Conservation (phyloP, 2,888 invertebrate species). For the Eupithecia subumbrata region DNA sequence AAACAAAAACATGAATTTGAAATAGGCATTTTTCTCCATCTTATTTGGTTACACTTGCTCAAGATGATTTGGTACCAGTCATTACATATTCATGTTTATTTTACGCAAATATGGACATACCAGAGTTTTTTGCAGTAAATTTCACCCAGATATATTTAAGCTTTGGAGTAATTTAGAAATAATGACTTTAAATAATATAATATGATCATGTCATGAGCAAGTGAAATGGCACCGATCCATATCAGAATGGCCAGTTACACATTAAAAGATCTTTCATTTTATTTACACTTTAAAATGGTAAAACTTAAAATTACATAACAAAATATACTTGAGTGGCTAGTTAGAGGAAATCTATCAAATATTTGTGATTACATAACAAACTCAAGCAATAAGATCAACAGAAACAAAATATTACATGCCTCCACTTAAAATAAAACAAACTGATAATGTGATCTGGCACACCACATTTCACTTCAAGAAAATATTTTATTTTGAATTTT, state of each 20-base stretch:
- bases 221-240: conserved; percentile 54
- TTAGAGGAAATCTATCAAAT: conserved; percentile 73
- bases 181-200: background rate
- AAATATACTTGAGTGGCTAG: conserved; percentile 76
- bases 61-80: conserved; percentile 15
- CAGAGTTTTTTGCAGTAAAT: background rate
- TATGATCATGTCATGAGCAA: conserved; percentile 47
- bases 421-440: conserved; percentile 49
- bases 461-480: conserved; percentile 15
- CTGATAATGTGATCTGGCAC: conserved; percentile 47
- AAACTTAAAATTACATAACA: conserved; percentile 83
- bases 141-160: background rate
- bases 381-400: conserved; percentile 77
- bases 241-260: conserved; percentile 63
- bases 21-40: conserved; percentile 27
- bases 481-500: conserved; percentile 6
- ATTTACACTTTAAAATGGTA: conserved; percentile 76
- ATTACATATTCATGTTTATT: background rate
- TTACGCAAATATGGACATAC: background rate
- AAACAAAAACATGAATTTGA: conserved; percentile 14
- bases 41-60: conserved; percentile 29
- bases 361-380: conserved; percentile 77
- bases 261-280: conserved; percentile 72
- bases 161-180: background rate
- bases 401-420: conserved; percentile 72